A percentile compares a stretch with the other conserved stretches of the same genome.
These are phyloP conservation scores for Rhagonycha fulva DNA, from an alignment of 2,888 invertebrate genomes.

Conservation along the genomic window DNA sequence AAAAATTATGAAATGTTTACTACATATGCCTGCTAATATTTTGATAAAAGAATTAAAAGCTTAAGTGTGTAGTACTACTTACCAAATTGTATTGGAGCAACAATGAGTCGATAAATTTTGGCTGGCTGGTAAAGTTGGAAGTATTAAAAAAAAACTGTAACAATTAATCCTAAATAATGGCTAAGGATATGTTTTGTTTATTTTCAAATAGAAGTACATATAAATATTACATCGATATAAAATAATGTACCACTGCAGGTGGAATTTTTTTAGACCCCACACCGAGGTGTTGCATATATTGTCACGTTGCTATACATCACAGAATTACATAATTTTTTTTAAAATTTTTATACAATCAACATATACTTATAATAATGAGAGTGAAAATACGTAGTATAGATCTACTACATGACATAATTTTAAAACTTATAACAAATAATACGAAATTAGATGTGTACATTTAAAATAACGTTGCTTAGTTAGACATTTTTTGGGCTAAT, in stretches of 20 bases:
- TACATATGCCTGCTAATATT: too few species aligned
- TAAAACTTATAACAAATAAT: background rate
- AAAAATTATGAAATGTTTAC: too few species aligned
- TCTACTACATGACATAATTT: background rate
- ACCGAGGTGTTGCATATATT: constrained; percentile 44
- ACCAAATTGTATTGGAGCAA: too few species aligned
- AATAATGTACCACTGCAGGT: constrained; percentile 39
- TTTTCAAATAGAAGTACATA: constrained; percentile 45
- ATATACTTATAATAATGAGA: constrained; percentile 9
- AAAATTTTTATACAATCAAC: constrained; percentile 15
- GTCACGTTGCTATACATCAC: constrained; percentile 49
- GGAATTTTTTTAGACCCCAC: constrained; percentile 40
- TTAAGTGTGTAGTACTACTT: too few species aligned
- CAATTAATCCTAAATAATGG: background rate
- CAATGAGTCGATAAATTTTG: too few species aligned
- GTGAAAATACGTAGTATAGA: constrained; percentile 16
- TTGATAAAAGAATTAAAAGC: too few species aligned
- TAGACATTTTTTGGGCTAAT: background rate
- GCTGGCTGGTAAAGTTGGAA: background rate
- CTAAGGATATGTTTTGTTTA: constrained; percentile 34
- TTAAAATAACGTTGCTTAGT: background rate
- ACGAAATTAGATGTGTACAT: background rate
- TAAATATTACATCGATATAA: constrained; percentile 49
- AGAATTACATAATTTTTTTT: constrained; percentile 38
- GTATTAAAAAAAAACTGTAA: background rate